Evolutionary conservation across 2,113 vertebrate species (phyloP).

Genomic region (Hyperopisus bebe): DNA sequence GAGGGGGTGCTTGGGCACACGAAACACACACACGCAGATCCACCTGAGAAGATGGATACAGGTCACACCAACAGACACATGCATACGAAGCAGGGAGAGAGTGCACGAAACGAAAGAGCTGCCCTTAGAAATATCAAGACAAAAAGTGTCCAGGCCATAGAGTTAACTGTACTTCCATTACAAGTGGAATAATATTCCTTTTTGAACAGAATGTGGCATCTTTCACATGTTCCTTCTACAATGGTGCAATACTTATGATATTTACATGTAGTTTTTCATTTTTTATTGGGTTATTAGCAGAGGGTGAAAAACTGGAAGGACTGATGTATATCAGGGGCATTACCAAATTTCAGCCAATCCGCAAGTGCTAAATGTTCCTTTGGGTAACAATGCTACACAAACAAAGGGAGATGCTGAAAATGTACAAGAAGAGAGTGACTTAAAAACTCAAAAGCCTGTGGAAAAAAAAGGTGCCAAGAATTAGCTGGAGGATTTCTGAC

Average conservation of each 20-base stretch:
- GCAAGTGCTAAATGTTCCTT: background rate
- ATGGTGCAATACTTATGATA: background rate
- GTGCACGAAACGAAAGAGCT: background rate
- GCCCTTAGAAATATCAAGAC: background rate
- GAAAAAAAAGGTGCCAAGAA: background rate
- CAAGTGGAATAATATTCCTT: background rate
- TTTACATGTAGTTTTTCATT: background rate
- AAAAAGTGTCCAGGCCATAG: background rate
- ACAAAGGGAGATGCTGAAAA: background rate
- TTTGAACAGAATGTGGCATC: background rate
- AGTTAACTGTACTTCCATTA: background rate
- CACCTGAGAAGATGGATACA: background rate
- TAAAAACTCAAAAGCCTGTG: background rate
- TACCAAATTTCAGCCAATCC: background rate
- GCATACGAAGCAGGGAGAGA: constrained; percentile 9
- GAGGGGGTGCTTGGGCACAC: constrained; percentile 32
- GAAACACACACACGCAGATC: constrained; percentile 28
- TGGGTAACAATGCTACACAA: background rate
- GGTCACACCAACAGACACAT: background rate
- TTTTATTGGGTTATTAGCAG: background rate
- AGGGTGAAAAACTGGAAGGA: background rate
- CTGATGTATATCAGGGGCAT: background rate
- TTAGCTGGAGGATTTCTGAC: constrained; percentile 1
- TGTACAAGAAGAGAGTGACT: background rate
- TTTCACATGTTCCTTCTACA: background rate